Evolutionary conservation across 2,797 vertebrate species (phyloP), one percentile per base, ranked within the genome.

Genomic region (Ptychobarbus kaznakovi): DNA sequence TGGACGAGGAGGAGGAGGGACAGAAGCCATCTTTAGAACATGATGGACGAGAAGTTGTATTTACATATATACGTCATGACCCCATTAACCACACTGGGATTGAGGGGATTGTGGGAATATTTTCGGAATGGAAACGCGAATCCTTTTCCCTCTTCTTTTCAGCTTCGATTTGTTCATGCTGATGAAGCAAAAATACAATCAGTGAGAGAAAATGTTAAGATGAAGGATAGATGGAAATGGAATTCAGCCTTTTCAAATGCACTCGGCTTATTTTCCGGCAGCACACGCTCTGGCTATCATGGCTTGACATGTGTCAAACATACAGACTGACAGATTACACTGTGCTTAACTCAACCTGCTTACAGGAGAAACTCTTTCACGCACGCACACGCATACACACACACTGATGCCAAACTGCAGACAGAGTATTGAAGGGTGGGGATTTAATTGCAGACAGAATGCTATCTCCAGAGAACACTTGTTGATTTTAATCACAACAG

Each of bases 1-100:
- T 89, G 87, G 90, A 91, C 81, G 73, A 74, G 75, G 18, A 40
- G 16, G 53, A 40, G 77, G 42, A 22, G 76, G 51, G 90, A 78
- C 63, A 81, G 25, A 76, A 75, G 80, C 83, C 79, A 85, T 75
- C 87, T 86, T 89, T 75, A 87, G 84, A 86, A 83, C 77, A 63
- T 84, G 77, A 88, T 85, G 81, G 74, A 83, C 87, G 79, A 84
- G 86, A 74, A 82, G 79, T 78, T 78, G 87, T 85, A 90, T 90
- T 90, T 89, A 89, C 87, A 92, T 90, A 87, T 78, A 90, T 90
- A 89, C 70, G 44, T 44, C 18, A 16, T 69, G 87, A 89, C 85
- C 86, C 86, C 88, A 89, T 86, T 81, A 88, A 86, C 56, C 72
- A 28, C n/a, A 56, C 68, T 65, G 63, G 63, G 32, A 70, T 40